Base-by-base conservation (phyloP, 1,140 invertebrate genomes). In the Cylas formicarius region DNA sequence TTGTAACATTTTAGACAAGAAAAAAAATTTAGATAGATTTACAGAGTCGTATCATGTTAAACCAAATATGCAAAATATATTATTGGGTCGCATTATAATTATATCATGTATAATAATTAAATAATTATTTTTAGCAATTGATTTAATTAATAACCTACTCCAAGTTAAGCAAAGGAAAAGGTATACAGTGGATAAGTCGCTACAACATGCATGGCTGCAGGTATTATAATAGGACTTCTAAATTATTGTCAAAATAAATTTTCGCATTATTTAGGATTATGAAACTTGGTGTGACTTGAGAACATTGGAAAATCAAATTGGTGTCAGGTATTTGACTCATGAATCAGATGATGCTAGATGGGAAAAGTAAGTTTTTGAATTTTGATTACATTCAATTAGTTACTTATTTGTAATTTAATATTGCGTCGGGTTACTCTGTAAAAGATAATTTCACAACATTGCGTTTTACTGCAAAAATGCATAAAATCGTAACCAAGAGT, bases 111-210 rank as follows among this genome's bases (percentile, higher is more conserved):
- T 34, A 5, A 22, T 34, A 5, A 6, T 10, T 19, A 32, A 31
- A 3, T 24, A 11, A 13, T 31, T 38, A 29, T 55, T 77, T 78
- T 16, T 69, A 95, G 95, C 93, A 42, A 94, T 97, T 65, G 93
- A 98, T 72, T 73, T 99, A 45, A 99, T 99, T 50, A 96, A 90
- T 70, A 97, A 96, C 73, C 72, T 99, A 44, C 75, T 99, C 31
- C 94, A 98, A 86, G 94, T 99, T 21, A 99, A 99, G 68, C 93
- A 97, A 67, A 80, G 92, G 48, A 97, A 97, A 71, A 77, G 96
- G 26, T 94, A 85, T 62, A 95, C 93, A 1, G 95, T 97, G 26
- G 93, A 97, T 67, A 99, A 98, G 71, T 91, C 92, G 53, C 74
- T 97, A 26, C 75, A 81, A 55, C 95, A 99, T 67, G 75, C 86